These are phyloP conservation scores for Nephrotoma guestfalica DNA, from an alignment of 2,888 invertebrate genomes.

Conservation along the genomic window DNA sequence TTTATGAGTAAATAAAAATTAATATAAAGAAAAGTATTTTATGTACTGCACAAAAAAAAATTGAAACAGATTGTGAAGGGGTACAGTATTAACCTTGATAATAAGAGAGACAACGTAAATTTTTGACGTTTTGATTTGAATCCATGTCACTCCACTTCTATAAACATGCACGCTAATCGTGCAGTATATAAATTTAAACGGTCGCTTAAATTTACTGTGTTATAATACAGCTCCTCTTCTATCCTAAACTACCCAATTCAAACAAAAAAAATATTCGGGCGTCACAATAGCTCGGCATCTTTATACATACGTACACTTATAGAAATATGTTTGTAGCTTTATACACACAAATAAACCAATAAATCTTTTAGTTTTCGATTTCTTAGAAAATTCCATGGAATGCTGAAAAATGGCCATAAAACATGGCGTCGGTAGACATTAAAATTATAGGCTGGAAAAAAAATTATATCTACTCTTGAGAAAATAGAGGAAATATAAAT, in stretches of 20 bases:
- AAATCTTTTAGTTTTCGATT: not conserved
- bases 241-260: not conserved
- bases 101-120: not conserved
- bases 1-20: not conserved
- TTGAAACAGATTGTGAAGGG: not conserved
- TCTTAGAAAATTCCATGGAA: not conserved
- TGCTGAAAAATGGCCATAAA: not conserved
- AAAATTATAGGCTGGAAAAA: not conserved
- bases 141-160: not conserved
- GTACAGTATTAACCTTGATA: not conserved
- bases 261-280: not conserved
- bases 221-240: not conserved
- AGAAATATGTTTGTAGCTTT: not conserved
- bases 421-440: not conserved
- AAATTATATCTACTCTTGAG: not conserved
- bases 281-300: not conserved
- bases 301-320: not conserved
- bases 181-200: not conserved
- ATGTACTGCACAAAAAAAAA: not conserved
- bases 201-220: not conserved
- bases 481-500: not conserved
- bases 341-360: not conserved
- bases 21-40: not conserved
- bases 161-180: not conserved
- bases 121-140: not conserved